Evolutionary conservation across 2,113 vertebrate genomes (phyloP), one percentile per base, ranked within the genome.

Genomic region (Microcebus lehilahytsara): DNA sequence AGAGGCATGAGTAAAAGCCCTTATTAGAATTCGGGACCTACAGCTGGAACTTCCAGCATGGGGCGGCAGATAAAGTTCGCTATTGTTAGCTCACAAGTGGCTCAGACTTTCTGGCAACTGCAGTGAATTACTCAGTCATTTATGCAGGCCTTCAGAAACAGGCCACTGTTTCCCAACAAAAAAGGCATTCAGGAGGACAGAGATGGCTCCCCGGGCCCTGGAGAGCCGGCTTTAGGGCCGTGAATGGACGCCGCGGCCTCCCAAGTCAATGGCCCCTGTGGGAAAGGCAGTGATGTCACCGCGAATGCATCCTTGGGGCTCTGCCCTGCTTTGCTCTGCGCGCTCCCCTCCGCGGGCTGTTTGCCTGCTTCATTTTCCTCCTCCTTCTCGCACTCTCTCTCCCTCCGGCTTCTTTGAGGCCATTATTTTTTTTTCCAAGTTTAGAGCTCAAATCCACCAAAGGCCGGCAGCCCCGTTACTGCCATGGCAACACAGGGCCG

Each of bases 51-150:
- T 90, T 97, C 97, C 97, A 93, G 98, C 97, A 96, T 2, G 7
- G 98, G 98, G 98, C 95, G 85, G 98, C 98, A 99, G 99, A 99
- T 99, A 98, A 99, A 99, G 99, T 99, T 99, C 99, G 98, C 99
- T 98, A 99, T 99, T 99, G 99, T 99, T 98, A 98, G 98, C 98
- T 98, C 98, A 98, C 99, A 99, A 99, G 99, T 98, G 99, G 99
- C 99, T 99, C 99, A 99, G 99, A 99, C 99, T 99, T 99, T 99
- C 99, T 99, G 99, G 99, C 99, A 99, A 99, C 99, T 98, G 98
- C 98, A 97, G 98, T 98, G 99, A 99, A 99, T 99, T 99, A 99
- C 98, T 98, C 98, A 98, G 98, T 98, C 98, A 99, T 99, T 99
- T 99, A 99, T 99, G 99, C 99, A 98, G 98, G 96, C 98, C 98